Base-by-base conservation (phyloP, 2,888 invertebrate genomes). In the Sesamia inferens region DNA sequence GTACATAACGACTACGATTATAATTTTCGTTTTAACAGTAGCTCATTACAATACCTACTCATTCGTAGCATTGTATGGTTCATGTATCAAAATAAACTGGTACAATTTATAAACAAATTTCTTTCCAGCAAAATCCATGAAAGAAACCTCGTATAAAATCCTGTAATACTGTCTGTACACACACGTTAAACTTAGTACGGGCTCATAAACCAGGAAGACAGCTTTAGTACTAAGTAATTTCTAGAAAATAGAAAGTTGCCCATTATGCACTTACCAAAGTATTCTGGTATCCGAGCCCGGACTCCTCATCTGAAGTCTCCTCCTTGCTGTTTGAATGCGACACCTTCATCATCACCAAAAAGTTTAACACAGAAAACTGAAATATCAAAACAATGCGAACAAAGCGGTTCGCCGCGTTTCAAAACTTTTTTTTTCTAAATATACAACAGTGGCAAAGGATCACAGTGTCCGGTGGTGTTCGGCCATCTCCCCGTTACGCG, bases 231-330 rank as follows among this genome's bases (percentile, higher is more conserved):
- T 61, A 71, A 44, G 78, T 78, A 84, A 85, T 88, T 91, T 92
- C 90, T 92, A 91, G 88, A 91, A 91, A 92, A 88, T 90, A 94
- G 93, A 93, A 94, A 94, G 93, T 93, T 85, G 78, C 47, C 70
- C 80, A 71, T 70, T 70, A 83, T 54, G 74, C 61, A 96, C 97
- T 97, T 88, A 97, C 97, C 97, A 97, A 96, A 62, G 97, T 97
- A 86, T 97, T 97, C 91, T 97, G 97, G 88, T 97, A 97, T 68
- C 98, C 98, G 89, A 98, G 93, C 76, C 97, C 97, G 76, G 97
- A 95, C 85, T 97, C 97, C 87, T 97, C 97, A 88, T 97, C 97
- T 3, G 96, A 96, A 54, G 92, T 94, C 81, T 96, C 96, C 24
- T 96, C 95, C 80, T 95, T 95, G 68, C 84, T 89, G 67, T 89